Evolutionary conservation across 1,140 invertebrate genomes (phyloP), one percentile per base, ranked within the genome.

Genomic region (Conus betulinus): DNA sequence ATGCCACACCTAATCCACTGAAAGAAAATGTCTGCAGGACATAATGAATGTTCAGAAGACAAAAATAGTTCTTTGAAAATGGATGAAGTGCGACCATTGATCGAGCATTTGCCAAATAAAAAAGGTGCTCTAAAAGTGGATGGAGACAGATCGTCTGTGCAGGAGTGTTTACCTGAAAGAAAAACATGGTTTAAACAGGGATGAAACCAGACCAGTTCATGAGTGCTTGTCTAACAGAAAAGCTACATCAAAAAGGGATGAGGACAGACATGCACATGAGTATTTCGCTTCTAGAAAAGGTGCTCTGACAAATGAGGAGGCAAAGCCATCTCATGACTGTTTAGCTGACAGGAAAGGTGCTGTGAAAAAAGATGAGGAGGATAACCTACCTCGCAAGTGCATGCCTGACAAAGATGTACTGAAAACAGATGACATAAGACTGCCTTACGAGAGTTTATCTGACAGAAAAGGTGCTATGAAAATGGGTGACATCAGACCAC

Each of bases 301-400:
- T 23, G 6, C 67, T 71, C 67, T 71, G 67, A n/a, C n/a, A 85
- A n/a, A 11, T 71, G n/a, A 85, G 17, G 52, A 85, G 67, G 39
- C 10, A 5, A 63, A n/a, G 25, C 7, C 86, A 79, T 51, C 71
- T 7, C 67, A 71, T 71, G 67, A n/a, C 17, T 4, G 17, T 60
- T 63, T 81, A 5, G n/a, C 78, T 78, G 86, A 87, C 39, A 84
- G 82, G 74, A 88, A 84, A 71, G 79, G 76, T 78, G 83, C 63
- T 52, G 57, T 20, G 39, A 27, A 76, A 55, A 88, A 71, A 84
- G 87, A 84, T 39, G 82, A 84, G 7, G 15, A 27, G 7, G 15
- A 27, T 13, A 88, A 71, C n/a, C 60, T 51, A 52, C 27, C 63
- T 23, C 13, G 67, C 67, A 23, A 71, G 67, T 71, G 11, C 10